A percentile compares a stretch with the other conserved stretches of the same genome.
phyloP scores from a whole-genome alignment of 2,888 invertebrate species.

The Diarsia mendica region DNA sequence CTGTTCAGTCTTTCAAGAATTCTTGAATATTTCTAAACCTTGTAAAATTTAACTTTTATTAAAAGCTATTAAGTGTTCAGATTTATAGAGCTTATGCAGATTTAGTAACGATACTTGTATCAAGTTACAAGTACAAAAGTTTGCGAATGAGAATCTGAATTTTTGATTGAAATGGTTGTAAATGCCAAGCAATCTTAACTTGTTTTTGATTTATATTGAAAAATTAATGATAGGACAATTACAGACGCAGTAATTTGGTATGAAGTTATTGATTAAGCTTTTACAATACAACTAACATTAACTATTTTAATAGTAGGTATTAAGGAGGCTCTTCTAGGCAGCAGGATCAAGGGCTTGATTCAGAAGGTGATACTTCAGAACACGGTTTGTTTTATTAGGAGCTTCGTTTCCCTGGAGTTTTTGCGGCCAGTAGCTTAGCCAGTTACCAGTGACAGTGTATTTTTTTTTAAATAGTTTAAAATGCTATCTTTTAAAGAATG shows the following conservation, averaged over 20 bases:
- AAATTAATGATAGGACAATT: too few species aligned
- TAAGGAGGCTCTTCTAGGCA: neutral
- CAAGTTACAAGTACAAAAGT: neutral
- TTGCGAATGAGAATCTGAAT: conserved; percentile 1
- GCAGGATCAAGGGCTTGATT: neutral
- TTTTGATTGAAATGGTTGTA: neutral
- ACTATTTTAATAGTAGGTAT: neutral
- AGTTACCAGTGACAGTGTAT: too few species aligned
- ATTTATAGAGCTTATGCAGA: conserved; percentile 13
- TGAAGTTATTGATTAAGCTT: neutral
- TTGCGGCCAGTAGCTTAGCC: too few species aligned
- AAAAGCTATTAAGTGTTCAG: neutral
- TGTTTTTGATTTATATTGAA: neutral
- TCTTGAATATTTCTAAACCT: conserved; percentile 2
- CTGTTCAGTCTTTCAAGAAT: neutral
- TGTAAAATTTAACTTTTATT: conserved; percentile 19
- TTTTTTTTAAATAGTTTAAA: too few species aligned
- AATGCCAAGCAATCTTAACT: neutral
- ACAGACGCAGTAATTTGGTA: neutral
- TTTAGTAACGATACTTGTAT: conserved; percentile 13
- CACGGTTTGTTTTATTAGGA: too few species aligned
- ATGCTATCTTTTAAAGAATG: too few species aligned
- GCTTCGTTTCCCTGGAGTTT: too few species aligned
- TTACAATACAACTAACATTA: neutral
- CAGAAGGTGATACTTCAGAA: too few species aligned